Evolutionary conservation across 2,888 invertebrate species (phyloP).

Genomic region (Rhamphomyia laevipes): DNA sequence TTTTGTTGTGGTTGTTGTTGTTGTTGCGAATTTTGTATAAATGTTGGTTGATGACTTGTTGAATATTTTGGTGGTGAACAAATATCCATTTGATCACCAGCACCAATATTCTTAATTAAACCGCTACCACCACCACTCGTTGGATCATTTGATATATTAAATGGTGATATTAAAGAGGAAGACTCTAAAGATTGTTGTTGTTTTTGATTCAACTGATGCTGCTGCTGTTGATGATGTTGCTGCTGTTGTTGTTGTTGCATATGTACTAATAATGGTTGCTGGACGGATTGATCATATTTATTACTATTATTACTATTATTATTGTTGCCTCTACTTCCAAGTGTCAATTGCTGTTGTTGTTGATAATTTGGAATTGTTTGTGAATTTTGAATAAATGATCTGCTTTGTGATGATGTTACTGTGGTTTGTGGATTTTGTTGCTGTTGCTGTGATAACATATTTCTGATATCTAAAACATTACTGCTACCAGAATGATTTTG

Average conservation of each 20-base stretch:
- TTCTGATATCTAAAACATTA: too few relatives aligned
- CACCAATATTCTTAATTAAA: not conserved
- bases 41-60: conserved; percentile 11
- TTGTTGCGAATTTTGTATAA: conserved; percentile 14
- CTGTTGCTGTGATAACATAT: not conserved
- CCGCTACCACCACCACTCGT: conserved; percentile 7
- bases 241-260: conserved; percentile 18
- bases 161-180: conserved; percentile 15
- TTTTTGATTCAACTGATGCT: conserved; percentile 14
- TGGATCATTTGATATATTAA: conserved; percentile 1
- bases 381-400: too few relatives aligned
- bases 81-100: conserved; percentile 19
- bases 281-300: conserved; percentile 24
- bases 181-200: conserved; percentile 16
- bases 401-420: not conserved
- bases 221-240: conserved; percentile 11
- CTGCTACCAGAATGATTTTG: too few relatives aligned
- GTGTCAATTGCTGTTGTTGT: too few relatives aligned
- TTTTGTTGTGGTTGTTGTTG: conserved; percentile 17
- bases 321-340: conserved; percentile 6
- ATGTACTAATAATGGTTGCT: conserved; percentile 21
- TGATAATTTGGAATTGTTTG: too few relatives aligned
- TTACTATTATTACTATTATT: conserved; percentile 26
- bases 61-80: conserved; percentile 21
- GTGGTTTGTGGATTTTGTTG: not conserved